Percentiles rank a stretch among this genome's conserved stretches.
Evolutionary conservation across 1,140 invertebrate genomes (phyloP).

Genomic region (Brachionus angularis): DNA sequence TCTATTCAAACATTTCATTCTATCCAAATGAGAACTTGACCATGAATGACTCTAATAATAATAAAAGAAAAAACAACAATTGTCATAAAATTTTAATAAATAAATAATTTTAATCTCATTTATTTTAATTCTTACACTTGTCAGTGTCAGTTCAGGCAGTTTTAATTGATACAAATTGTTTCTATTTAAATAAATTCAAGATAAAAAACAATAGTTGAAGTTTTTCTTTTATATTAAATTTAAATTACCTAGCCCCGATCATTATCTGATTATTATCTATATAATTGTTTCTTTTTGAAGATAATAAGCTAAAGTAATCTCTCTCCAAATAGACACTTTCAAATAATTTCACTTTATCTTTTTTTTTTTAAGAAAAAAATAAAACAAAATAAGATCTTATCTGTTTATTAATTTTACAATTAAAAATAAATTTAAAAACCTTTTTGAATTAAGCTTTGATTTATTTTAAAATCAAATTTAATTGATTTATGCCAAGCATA

Average conservation of each 20-base stretch:
- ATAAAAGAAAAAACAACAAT: neutral
- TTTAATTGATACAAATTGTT: conserved; percentile 37
- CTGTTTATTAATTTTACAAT: too few species aligned
- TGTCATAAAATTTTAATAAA: neutral
- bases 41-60: conserved; percentile 11
- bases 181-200: neutral
- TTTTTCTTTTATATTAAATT: too few species aligned
- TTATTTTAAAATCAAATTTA: conserved; percentile 4
- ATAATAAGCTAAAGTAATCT: conserved; percentile 36
- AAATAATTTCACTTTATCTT: conserved; percentile 3
- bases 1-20: conserved; percentile 2
- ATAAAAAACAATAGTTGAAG: too few species aligned
- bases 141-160: neutral
- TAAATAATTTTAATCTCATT: too few species aligned
- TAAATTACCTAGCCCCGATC: conserved; percentile 12
- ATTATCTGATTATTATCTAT: conserved; percentile 23
- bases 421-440: neutral
- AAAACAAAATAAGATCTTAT: neutral
- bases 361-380: conserved; percentile 9
- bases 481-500: too few species aligned
- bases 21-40: conserved; percentile 17
- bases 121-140: conserved; percentile 20
- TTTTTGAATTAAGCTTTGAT: neutral
- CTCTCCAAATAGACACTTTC: conserved; percentile 19
- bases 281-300: neutral